Evolutionary conservation across 2,888 invertebrate species (phyloP).

Genomic region (Parascotia fuliginaria): DNA sequence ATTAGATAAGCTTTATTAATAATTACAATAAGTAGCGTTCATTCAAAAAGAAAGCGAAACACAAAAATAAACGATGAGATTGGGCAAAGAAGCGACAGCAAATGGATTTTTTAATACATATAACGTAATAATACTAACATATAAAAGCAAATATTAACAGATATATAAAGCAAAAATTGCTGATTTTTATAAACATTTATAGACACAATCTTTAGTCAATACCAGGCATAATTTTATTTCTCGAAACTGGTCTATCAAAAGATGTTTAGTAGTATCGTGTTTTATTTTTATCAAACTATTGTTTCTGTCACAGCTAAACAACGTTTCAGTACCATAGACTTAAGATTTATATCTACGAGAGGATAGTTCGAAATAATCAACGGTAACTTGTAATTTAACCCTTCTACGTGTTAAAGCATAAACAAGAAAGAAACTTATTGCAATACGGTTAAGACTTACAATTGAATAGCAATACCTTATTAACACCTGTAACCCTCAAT

Average conservation of each 20-base stretch:
- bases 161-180: too few relatives aligned
- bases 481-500: constrained; percentile 24
- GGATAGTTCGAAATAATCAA: constrained; percentile 16
- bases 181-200: too few relatives aligned
- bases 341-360: constrained; percentile 30
- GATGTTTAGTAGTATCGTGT: not conserved
- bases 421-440: constrained; percentile 13
- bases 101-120: too few relatives aligned
- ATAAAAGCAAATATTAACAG: too few relatives aligned
- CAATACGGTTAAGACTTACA: not conserved
- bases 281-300: constrained; percentile 3
- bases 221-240: too few relatives aligned
- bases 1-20: too few relatives aligned
- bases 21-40: too few relatives aligned
- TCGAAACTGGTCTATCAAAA: not conserved
- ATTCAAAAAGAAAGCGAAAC: too few relatives aligned
- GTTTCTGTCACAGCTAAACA: constrained; percentile 6
- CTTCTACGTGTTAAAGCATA: not conserved
- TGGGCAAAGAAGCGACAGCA: too few relatives aligned
- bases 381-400: constrained; percentile 16
- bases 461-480: not conserved
- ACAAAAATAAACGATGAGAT: too few relatives aligned
- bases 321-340: constrained; percentile 11
- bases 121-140: too few relatives aligned
- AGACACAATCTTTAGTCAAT: constrained; percentile 3